Evolutionary conservation across 1,140 invertebrate species (phyloP), one percentile per base, ranked within the genome.

Genomic region (Rhynchophorus ferrugineus): DNA sequence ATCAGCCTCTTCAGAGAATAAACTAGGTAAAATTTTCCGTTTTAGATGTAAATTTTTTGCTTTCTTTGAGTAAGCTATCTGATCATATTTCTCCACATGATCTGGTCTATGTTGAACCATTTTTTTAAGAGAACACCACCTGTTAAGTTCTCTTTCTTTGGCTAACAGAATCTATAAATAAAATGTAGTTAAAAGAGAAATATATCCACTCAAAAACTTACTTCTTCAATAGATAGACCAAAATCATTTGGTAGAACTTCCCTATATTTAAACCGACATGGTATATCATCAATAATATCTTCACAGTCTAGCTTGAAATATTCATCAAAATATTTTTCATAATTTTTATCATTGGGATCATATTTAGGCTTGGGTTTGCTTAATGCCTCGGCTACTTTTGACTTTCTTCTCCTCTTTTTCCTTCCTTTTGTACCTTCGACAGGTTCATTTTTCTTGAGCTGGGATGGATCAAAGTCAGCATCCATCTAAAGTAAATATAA

Each of bases 291-390:
- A 52, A 98, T 85, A 29, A 97, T 80, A 72, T 98, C 95, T 69
- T 98, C 95, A 73, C 86, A 97, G 69, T 95, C 90, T 54, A 97
- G 73, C 58, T 86, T 83, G 65, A 96, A 97, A 72, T 95, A 95
- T 68, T 96, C 91, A 68, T 96, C 88, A 62, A 94, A 81, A 69
- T 95, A 95, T 60, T 95, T 77, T 39, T 87, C 78, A 73, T 91
- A 93, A 1, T 83, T 82, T 67, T 85, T 81, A 36, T 88, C 74
- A 49, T 78, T 73, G 0, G 91, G 88, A 76, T 95, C 80, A 71
- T 89, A 95, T 41, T 80, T 76, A 0, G 91, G 91, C 66, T 94
- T 57, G 78, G 74, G 19, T 64, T 79, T 76, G 2, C 77, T 69
- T 2, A 92, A 63, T 19, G 83, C 75, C 63, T 87, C 77, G 24